A percentile compares a stretch with the other conserved stretches of the same genome.
phyloP scores from a whole-genome alignment of 2,113 vertebrate genomes.

The Aspidoscelis tigris region DNA sequence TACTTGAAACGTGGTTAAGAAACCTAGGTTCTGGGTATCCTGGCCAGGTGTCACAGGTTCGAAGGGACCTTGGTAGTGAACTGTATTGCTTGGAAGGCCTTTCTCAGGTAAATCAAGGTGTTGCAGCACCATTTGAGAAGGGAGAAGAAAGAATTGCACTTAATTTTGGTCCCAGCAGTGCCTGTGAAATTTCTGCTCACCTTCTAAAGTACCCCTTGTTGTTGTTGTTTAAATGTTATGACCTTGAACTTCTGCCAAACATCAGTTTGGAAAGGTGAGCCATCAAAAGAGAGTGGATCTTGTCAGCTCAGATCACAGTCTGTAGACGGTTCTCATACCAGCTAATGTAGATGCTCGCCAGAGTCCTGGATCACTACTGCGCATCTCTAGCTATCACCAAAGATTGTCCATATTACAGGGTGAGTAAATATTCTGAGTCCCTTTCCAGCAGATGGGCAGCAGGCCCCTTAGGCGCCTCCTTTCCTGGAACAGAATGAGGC shows the following conservation, averaged over 20 bases:
- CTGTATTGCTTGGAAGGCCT: background rate
- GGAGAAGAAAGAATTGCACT: background rate
- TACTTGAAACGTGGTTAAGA: background rate
- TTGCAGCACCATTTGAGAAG: background rate
- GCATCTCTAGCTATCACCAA: constrained; percentile 26
- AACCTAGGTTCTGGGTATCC: background rate
- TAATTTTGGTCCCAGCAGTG: background rate
- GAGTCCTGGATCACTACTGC: background rate
- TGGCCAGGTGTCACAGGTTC: background rate
- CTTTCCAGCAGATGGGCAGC: background rate
- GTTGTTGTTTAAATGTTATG: background rate
- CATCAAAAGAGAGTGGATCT: background rate
- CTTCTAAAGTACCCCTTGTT: background rate
- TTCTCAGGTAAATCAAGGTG: background rate
- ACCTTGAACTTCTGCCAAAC: background rate
- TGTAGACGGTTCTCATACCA: background rate
- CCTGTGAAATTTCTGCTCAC: background rate
- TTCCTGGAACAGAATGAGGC: background rate
- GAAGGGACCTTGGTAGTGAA: background rate
- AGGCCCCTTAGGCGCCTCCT: too few relatives aligned
- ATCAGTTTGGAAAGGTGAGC: background rate
- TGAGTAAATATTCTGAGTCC: constrained; percentile 26
- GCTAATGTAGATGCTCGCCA: background rate
- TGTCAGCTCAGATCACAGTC: background rate
- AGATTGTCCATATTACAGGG: constrained; percentile 8